Base-by-base conservation (phyloP, 2,113 vertebrate genomes). In the Montifringilla adamsi region DNA sequence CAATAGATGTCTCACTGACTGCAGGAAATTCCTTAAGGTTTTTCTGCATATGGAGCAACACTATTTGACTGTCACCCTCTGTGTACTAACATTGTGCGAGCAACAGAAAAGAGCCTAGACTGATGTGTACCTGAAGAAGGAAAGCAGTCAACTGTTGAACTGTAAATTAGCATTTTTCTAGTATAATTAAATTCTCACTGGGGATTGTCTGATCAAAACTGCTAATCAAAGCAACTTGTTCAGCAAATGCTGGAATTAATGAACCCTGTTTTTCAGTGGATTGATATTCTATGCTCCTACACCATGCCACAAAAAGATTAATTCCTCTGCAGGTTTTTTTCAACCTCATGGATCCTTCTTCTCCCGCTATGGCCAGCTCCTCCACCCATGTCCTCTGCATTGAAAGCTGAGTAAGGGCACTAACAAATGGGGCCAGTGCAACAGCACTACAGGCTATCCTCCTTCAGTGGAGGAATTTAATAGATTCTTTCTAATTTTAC, bases 341-440 rank as follows among this genome's bases (percentile, higher is more conserved):
- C 1, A 0, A 43, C 26, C 12, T 53, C 37, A 14, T 6, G 7
- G 28, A 7, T 69, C 39, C 49, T 69, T 11, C 8, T 64, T 83
- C 53, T 85, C 41, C 30, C 0, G 3, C 13, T 31, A 17, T 0
- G 1, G 10, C 12, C 19, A 4, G 10, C 47, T 76, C 27, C 13
- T 76, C 70, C 1, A 1, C 27, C 7, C 0, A 0, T 7, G 7
- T 60, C 7, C 9, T 47, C 30, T 41, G 16, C 3, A 0, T 3
- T 56, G 39, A 72, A 87, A 43, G 7, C 6, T 75, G 20, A 62
- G 7, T 24, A 30, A 50, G 35, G 16, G 21, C 4, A 2, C 18
- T n/a, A 21, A 31, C 6, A 31, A 18, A 5, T 20, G 66, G n/a
- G 18, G 15, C 22, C 55, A 53, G 15, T 23, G 24, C 0, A 1